Evolutionary conservation across 2,113 vertebrate species (phyloP), one percentile per base, ranked within the genome.

Genomic region (Rutilus rutilus): DNA sequence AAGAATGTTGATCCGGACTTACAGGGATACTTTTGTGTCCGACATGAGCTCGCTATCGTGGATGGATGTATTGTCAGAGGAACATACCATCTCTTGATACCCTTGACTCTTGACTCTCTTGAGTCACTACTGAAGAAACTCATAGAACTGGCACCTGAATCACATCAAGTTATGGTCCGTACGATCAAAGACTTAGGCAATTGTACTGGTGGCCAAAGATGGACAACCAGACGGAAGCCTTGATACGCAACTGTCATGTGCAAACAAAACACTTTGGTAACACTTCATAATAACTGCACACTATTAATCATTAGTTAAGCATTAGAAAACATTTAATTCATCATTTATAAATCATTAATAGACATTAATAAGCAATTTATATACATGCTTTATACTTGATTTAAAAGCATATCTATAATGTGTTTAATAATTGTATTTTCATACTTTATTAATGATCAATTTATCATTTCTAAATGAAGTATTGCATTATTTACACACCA

Each of bases 121-220:
- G 39, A 15, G 57, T 84, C 80, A n/a, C 9, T 88, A 21, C 82
- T 79, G 75, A 86, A 85, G 45, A 81, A 30, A 69, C 77, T 85
- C 6, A 77, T 84, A 50, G 77, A 82, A 33, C 6, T 82, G 30
- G 47, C 52, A 45, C 52, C 64, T 67, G 76, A 85, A n/a, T 86
- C 47, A 8, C 79, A 86, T 15, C 86, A 89, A 59, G 59, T 86
- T 39, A 85, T 88, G 60, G 36, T 86, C 4, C 14, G 59, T 36
- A 86, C 62, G 25, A 84, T 45, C 84, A 88, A 73, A 11, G 76
- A 12, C 62, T 81, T 5, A 76, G 73, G 11, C 36, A 84, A 54
- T 21, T 88, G 33, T 88, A 89, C 52, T 84, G 82, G 54, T 84
- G 82, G n/a, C 83, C 74, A 1, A 89, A 85, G 76, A 89, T 87